Evolutionary conservation across 2,113 vertebrate genomes (phyloP).

Genomic region (Rafetus swinhoei): DNA sequence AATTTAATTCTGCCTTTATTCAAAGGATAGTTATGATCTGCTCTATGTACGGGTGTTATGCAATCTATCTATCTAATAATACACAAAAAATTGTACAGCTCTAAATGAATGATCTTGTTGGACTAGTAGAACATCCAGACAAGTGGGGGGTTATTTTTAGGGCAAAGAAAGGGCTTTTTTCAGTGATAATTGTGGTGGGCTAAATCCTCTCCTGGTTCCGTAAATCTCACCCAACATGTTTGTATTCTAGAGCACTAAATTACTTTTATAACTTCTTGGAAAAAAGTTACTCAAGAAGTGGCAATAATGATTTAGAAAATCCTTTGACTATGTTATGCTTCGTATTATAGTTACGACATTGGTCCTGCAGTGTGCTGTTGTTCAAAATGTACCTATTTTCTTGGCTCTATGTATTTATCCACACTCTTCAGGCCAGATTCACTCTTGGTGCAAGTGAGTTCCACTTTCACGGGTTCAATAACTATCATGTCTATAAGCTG

Average conservation of each 20-base stretch:
- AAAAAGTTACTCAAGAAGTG: not conserved
- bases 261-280: not conserved
- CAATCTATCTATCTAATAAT: not conserved
- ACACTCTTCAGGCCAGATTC: not conserved
- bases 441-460: not conserved
- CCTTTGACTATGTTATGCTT: not conserved
- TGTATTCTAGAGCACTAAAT: not conserved
- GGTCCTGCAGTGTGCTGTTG: not conserved
- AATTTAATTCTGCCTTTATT: not conserved
- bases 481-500: not conserved
- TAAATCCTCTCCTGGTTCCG: not conserved
- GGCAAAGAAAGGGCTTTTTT: not conserved
- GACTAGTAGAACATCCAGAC: not conserved
- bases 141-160: not conserved
- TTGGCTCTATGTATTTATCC: not conserved
- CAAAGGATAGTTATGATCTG: not conserved
- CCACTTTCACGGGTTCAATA: not conserved
- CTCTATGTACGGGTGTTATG: not conserved
- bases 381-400: not conserved
- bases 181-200: not conserved
- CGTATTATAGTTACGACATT: not conserved
- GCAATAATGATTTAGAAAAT: not conserved
- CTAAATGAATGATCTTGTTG: fast-evolving
- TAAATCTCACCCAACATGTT: not conserved
- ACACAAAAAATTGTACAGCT: fast-evolving